These are phyloP conservation scores for Thaumetopoea pityocampa DNA, from an alignment of 1,140 invertebrate species.

Conservation along the genomic window DNA sequence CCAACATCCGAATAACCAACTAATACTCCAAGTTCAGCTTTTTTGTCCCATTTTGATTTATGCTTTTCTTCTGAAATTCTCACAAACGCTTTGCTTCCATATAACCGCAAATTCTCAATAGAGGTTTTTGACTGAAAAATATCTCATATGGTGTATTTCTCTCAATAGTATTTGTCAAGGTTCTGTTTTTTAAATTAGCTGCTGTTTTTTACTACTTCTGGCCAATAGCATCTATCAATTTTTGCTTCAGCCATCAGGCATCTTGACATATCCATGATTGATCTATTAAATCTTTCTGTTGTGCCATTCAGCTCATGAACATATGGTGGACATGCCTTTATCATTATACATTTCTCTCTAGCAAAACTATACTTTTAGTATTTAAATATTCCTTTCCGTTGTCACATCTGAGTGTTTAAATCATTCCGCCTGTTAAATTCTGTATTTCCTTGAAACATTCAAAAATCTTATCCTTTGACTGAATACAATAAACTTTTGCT, in stretches of 20 bases:
- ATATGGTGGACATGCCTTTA: slow-evolving; percentile 51
- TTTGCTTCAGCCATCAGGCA: slow-evolving; percentile 38
- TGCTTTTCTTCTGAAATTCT: slow-evolving; percentile 23
- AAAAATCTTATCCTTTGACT: too few relatives aligned
- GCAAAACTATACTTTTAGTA: slow-evolving; percentile 43
- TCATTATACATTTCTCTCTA: slow-evolving; percentile 36
- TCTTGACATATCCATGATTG: slow-evolving; percentile 34
- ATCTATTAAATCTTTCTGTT: slow-evolving; percentile 49
- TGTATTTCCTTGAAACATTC: too few relatives aligned
- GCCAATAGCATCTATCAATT: slow-evolving; percentile 44
- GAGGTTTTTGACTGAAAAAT: too few relatives aligned
- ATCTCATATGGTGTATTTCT: too few relatives aligned
- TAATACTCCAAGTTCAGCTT: slow-evolving; percentile 23
- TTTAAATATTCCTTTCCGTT: slow-evolving; percentile 53
- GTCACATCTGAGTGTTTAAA: slow-evolving; percentile 48
- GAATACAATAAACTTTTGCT: too few relatives aligned
- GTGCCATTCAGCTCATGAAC: slow-evolving; percentile 54
- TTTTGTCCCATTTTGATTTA: slow-evolving; percentile 25
- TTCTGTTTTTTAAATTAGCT: slow-evolving; percentile 33
- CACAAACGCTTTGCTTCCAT: slow-evolving; percentile 16
- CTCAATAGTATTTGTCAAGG: slow-evolving; percentile 45
- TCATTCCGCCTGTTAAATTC: too few relatives aligned
- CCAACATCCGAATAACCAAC: slow-evolving; percentile 24
- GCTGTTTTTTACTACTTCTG: slow-evolving; percentile 32
- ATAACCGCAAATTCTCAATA: too few relatives aligned